Conservation (phyloP, 2,888 invertebrate species). For the Ceriagrion tenellum region DNA sequence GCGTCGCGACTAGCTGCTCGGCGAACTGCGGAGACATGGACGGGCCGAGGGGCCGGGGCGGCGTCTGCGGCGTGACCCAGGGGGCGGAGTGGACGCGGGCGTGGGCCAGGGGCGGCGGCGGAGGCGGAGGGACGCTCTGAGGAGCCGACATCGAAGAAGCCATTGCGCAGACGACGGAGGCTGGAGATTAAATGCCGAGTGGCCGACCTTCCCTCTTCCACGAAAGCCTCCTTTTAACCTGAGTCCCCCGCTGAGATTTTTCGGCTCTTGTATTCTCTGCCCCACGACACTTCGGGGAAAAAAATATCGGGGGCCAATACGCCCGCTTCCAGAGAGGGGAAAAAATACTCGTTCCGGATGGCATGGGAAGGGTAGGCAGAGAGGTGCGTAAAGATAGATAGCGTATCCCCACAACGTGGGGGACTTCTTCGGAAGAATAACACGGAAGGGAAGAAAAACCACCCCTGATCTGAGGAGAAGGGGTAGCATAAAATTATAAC, state of each 20-base stretch:
- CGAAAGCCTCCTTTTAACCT: neutral
- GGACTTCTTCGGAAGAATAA: neutral
- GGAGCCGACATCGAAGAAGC: slow-evolving; percentile 45
- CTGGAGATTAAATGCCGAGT: slow-evolving; percentile 20
- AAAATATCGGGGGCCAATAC: neutral
- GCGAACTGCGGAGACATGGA: slow-evolving; percentile 51
- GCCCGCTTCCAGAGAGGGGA: neutral
- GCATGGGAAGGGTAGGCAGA: neutral
- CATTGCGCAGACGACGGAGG: slow-evolving; percentile 13
- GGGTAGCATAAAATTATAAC: slow-evolving; percentile 42
- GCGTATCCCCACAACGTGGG: slow-evolving; percentile 52
- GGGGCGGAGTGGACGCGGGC: slow-evolving; percentile 1
- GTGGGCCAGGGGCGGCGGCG: slow-evolving; percentile 34
- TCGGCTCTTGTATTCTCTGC: neutral
- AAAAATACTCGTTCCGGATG: neutral
- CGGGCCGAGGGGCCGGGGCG: slow-evolving; percentile 7
- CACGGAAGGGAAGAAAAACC: neutral
- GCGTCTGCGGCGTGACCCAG: neutral
- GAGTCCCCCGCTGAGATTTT: slow-evolving; percentile 59
- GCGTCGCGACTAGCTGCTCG: slow-evolving; percentile 50
- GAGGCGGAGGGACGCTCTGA: neutral
- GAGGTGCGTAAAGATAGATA: slow-evolving; percentile 28
- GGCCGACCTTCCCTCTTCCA: neutral
- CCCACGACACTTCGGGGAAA: neutral
- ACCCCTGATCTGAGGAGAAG: neutral